phyloP scores from a whole-genome alignment of 1,140 invertebrate species.

The Eupristina koningsbergeri region DNA sequence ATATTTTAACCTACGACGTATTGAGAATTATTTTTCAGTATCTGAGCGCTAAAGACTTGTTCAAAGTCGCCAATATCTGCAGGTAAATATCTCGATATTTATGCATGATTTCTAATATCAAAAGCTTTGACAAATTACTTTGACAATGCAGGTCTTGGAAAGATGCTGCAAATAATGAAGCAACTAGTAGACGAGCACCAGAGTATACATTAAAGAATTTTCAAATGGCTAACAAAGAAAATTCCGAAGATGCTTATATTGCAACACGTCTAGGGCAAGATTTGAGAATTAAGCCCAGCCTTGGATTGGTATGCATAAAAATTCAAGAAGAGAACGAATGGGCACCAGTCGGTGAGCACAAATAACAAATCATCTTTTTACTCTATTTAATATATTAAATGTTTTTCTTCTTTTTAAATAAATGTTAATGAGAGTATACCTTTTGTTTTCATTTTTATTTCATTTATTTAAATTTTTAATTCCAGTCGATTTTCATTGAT shows the following conservation, averaged over 20 bases:
- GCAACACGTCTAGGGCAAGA: conserved; percentile 31
- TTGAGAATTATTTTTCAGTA: conserved; percentile 65
- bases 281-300: conserved; percentile 58
- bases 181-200: conserved; percentile 51
- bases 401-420: too few species aligned
- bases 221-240: conserved; percentile 25
- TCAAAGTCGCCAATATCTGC: conserved; percentile 61
- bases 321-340: conserved; percentile 40
- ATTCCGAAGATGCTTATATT: conserved; percentile 16
- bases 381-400: too few species aligned
- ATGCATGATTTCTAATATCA: neutral
- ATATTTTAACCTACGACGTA: conserved; percentile 64
- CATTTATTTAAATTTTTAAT: too few species aligned
- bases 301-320: conserved; percentile 58
- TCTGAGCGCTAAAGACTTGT: conserved; percentile 61
- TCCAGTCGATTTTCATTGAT: too few species aligned
- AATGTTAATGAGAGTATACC: too few species aligned
- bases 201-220: conserved; percentile 41
- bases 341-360: conserved; percentile 12
- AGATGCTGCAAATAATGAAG: conserved; percentile 60
- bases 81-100: conserved; percentile 52
- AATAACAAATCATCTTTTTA: too few species aligned
- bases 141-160: conserved; percentile 59
- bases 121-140: conserved; percentile 20
- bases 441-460: too few species aligned